Evolutionary conservation across 2,797 vertebrate genomes (phyloP).

Genomic region (Thripadectes ignobilis): DNA sequence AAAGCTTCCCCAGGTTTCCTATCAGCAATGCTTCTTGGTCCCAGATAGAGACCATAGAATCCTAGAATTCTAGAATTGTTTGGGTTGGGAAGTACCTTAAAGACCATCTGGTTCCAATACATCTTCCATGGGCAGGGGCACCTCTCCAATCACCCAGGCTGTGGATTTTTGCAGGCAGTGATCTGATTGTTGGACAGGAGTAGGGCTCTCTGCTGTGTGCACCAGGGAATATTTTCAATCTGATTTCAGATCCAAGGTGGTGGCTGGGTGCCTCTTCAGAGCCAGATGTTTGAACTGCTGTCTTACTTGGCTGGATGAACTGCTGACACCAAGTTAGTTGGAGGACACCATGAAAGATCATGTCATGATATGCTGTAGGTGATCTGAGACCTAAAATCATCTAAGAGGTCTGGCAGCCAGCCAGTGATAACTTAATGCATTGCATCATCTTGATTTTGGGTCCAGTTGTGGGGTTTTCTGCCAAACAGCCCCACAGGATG

Average conservation of each 20-base stretch:
- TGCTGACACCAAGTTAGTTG: not conserved
- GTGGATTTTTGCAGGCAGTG: not conserved
- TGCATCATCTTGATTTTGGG: not conserved
- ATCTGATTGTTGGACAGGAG: not conserved
- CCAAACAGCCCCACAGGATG: not conserved
- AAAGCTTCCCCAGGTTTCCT: not conserved
- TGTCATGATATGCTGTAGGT: too few species aligned
- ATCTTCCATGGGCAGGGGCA: accelerated
- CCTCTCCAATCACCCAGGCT: accelerated
- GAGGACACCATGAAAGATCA: accelerated
- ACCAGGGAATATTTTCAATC: not conserved
- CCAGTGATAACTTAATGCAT: not conserved
- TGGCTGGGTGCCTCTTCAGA: not conserved
- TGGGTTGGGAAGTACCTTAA: not conserved
- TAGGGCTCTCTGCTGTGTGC: not conserved
- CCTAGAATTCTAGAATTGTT: not conserved
- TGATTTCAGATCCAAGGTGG: not conserved
- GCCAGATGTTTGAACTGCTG: not conserved
- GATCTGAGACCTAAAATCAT: not conserved
- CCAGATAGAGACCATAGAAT: not conserved
- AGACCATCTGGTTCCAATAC: not conserved
- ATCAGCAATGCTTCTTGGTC: not conserved
- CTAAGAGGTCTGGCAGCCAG: not conserved
- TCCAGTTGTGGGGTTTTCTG: not conserved
- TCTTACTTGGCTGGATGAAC: not conserved